Evolutionary conservation across 2,113 vertebrate genomes (phyloP), one percentile per base, ranked within the genome.

Genomic region (Alligator mississippiensis): DNA sequence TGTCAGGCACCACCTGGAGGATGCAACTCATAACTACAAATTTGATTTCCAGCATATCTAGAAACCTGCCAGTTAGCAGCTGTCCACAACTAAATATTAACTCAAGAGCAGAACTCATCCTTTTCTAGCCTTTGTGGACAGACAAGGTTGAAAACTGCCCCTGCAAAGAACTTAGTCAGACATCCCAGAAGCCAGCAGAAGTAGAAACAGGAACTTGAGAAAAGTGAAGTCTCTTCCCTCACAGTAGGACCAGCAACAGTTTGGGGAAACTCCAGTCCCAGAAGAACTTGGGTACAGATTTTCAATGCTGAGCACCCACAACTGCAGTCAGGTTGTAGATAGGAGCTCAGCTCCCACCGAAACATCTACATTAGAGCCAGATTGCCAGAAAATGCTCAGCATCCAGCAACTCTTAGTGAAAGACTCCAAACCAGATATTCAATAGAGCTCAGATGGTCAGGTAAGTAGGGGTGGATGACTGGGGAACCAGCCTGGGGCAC

Each of bases 1-100:
- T 93, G 80, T 72, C 38, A 92, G 47, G 79, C 89, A 94, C 64
- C 80, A 83, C 89, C 82, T 94, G 93, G 61, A 93, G 55, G 70
- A 77, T 93, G 90, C 87, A 94, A 94, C 13, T 86, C 74, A 9
- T 28, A 88, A 89, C 62, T 82, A 88, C 78, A 80, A 68, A 89
- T 12, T 47, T 72, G 77, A 75, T 68, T 90, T 76, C 72, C n/a
- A 28, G 70, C 54, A 63, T 12, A 83, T 24, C 11, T 70, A 0
- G 0, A 84, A 68, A 81, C n/a, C 22, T 84, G 81, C 59, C 70
- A 84, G 15, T 27, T 0, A 80, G 87, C 81, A 91, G 64, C 30
- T 47, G 21, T 64, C 38, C 28, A 38, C 3, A 47, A 11, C 72
- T 75, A 30, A 77, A n/a, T 57, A 72, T 24, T 72, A 84, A 74